Percentiles rank a stretch among this genome's conserved stretches.
Conservation (phyloP, 1,140 invertebrate species). For the Epicauta chinensis region DNA sequence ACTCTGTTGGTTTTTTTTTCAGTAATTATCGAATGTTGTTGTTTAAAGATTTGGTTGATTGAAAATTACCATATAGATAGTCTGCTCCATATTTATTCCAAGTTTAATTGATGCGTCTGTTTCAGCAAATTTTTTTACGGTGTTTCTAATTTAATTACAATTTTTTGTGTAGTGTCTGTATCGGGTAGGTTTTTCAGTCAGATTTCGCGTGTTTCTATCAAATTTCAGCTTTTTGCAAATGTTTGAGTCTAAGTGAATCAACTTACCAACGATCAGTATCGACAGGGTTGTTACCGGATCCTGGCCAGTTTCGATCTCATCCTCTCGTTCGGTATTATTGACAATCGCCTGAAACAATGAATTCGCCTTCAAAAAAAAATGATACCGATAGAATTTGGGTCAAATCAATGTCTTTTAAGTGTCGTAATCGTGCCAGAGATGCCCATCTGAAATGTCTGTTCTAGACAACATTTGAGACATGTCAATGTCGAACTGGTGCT, state of each 20-base stretch:
- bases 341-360: conserved; percentile 28
- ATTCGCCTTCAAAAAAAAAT: neutral
- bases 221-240: neutral
- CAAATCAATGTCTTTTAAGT: too few relatives aligned
- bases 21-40: too few relatives aligned
- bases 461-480: too few relatives aligned
- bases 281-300: conserved; percentile 63
- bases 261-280: conserved; percentile 66
- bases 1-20: too few relatives aligned
- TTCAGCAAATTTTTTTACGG: neutral
- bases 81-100: conserved; percentile 2
- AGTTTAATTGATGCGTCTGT: conserved; percentile 2
- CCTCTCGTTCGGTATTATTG: conserved; percentile 33
- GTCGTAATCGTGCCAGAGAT: too few relatives aligned
- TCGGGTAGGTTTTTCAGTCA: too few relatives aligned
- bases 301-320: conserved; percentile 48
- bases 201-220: too few relatives aligned
- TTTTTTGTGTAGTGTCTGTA: too few relatives aligned
- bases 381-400: too few relatives aligned
- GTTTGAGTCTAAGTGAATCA: neutral
- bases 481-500: too few relatives aligned
- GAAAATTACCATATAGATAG: conserved; percentile 22
- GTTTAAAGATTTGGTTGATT: neutral
- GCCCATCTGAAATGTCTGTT: too few relatives aligned
- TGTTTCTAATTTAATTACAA: too few relatives aligned